Percentiles rank a stretch among this genome's conserved stretches.
Evolutionary conservation across 1,140 invertebrate species (phyloP).

Genomic region (Conus betulinus): DNA sequence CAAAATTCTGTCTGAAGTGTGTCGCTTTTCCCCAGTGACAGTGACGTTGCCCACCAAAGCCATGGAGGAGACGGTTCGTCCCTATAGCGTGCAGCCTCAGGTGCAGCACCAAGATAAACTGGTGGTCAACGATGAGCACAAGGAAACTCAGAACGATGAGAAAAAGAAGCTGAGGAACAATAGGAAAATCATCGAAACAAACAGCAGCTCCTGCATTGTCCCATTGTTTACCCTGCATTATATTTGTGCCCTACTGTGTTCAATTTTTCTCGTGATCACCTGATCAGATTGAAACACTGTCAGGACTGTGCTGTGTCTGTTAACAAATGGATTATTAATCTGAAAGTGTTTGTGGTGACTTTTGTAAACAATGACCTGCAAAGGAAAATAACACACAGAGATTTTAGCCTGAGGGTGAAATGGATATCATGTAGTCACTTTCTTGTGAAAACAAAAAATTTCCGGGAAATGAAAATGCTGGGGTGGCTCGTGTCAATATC

Average conservation of each 20-base stretch:
- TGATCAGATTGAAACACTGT: background rate
- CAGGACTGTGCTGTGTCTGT: background rate
- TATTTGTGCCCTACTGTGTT: background rate
- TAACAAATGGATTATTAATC: background rate
- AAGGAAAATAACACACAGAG: too few species aligned
- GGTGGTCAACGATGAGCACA: background rate
- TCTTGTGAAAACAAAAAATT: too few species aligned
- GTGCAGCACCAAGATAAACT: background rate
- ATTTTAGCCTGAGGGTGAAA: too few species aligned
- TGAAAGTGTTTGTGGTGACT: too few species aligned
- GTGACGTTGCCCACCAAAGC: background rate
- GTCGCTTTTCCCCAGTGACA: background rate
- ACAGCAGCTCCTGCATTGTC: background rate
- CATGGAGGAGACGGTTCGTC: background rate
- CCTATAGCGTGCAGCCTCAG: slow-evolving; percentile 4
- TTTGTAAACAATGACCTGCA: too few species aligned
- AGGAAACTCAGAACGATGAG: background rate
- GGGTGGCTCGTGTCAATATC: too few species aligned
- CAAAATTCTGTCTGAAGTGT: slow-evolving; percentile 5
- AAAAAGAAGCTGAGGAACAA: background rate
- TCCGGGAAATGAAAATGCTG: too few species aligned
- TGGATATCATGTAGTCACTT: too few species aligned
- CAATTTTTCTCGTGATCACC: background rate
- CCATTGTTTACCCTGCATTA: background rate
- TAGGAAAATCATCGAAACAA: background rate